A percentile compares a stretch with the other conserved stretches of the same genome.
phyloP scores from a whole-genome alignment of 1,140 invertebrate genomes.

The Drosophila eugracilis region DNA sequence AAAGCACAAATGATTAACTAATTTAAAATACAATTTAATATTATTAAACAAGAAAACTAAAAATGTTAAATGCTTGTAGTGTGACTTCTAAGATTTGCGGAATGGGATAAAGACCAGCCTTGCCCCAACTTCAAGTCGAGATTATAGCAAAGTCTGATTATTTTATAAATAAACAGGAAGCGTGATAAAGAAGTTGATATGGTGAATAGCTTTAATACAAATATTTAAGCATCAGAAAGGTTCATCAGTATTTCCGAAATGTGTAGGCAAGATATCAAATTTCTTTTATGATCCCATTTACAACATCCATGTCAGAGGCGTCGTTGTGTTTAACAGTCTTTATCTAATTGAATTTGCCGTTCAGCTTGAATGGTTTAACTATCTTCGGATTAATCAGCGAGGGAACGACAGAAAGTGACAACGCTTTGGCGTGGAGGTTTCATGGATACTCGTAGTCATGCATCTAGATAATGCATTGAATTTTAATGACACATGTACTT shows the following conservation, averaged over 20 bases:
- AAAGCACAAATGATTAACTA: too few relatives aligned
- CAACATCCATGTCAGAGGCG: background rate
- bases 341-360: conserved; percentile 24
- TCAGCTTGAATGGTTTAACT: background rate
- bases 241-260: background rate
- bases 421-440: conserved; percentile 2
- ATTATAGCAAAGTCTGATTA: background rate
- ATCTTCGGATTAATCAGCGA: conserved; percentile 1
- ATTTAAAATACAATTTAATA: too few relatives aligned
- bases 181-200: background rate
- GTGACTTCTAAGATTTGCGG: background rate
- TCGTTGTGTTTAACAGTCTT: conserved; percentile 4
- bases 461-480: conserved; percentile 32
- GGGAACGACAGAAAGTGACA: background rate
- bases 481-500: conserved; percentile 29
- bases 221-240: background rate
- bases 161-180: background rate
- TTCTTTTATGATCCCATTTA: conserved; percentile 3
- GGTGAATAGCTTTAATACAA: background rate
- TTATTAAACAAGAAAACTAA: too few relatives aligned
- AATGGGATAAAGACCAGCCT: background rate
- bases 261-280: conserved; percentile 1
- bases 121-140: background rate
- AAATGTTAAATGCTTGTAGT: too few relatives aligned
- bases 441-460: conserved; percentile 3